A percentile compares a stretch with the other conserved stretches of the same genome.
Evolutionary conservation across 2,888 invertebrate species (phyloP).

Genomic region (Agrilus cyanescens): DNA sequence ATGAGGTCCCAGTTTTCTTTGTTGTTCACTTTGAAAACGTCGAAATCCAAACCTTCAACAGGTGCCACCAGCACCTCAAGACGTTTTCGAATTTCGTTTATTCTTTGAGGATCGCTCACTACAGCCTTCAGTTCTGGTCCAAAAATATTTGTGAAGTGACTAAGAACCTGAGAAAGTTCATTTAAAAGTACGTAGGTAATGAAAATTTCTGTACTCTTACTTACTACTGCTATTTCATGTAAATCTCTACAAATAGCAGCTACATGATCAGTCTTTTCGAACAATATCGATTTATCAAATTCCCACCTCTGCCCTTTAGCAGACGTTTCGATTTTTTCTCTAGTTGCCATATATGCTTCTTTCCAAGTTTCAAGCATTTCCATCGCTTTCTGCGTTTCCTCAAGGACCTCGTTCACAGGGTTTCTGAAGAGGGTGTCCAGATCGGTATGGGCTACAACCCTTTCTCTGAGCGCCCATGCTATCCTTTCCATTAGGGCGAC

Average conservation of each 20-base stretch:
- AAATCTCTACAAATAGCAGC: slow-evolving; percentile 68
- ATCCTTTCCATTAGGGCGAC: slow-evolving; percentile 70
- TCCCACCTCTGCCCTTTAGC: slow-evolving; percentile 86
- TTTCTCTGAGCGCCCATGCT: slow-evolving; percentile 69
- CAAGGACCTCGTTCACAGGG: slow-evolving; percentile 36
- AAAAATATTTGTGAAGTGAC: slow-evolving; percentile 84
- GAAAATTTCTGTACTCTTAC: not conserved
- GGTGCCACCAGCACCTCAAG: slow-evolving; percentile 67
- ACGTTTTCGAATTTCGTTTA: slow-evolving; percentile 72
- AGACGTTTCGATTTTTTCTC: slow-evolving; percentile 74
- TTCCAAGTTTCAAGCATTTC: slow-evolving; percentile 67
- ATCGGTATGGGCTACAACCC: slow-evolving; percentile 58
- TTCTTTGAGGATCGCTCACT: slow-evolving; percentile 74
- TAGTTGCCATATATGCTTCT: slow-evolving; percentile 58
- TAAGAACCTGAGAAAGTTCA: slow-evolving; percentile 47
- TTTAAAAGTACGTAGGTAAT: slow-evolving; percentile 1
- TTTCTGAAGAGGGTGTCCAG: slow-evolving; percentile 61
- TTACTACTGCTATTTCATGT: slow-evolving; percentile 62
- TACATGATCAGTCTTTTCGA: slow-evolving; percentile 77
- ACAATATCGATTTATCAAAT: slow-evolving; percentile 72
- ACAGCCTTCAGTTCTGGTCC: slow-evolving; percentile 77
- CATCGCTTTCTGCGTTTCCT: slow-evolving; percentile 40
- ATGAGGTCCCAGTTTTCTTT: slow-evolving; percentile 81
- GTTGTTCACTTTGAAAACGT: slow-evolving; percentile 66
- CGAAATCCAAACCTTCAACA: slow-evolving; percentile 67